These are phyloP conservation scores for Clupea harengus DNA, from an alignment of 2,113 vertebrate genomes.

Conservation along the genomic window DNA sequence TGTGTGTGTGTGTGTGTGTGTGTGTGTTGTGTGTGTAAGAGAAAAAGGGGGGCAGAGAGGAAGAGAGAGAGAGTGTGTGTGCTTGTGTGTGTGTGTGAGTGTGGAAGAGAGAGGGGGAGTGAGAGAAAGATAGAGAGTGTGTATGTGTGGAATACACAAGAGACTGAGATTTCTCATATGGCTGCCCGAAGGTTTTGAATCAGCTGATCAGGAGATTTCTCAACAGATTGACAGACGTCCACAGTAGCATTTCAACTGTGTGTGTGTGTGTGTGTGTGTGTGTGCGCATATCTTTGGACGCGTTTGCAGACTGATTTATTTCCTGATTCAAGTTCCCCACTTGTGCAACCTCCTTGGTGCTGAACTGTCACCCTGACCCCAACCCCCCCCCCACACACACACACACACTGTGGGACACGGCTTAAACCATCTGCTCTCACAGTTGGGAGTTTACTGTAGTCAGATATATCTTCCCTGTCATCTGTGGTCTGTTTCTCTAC, in stretches of 20 bases:
- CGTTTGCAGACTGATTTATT: background rate
- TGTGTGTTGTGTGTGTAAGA: background rate
- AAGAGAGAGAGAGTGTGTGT: background rate
- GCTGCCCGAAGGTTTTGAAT: background rate
- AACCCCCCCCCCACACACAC: background rate
- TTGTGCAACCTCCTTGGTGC: background rate
- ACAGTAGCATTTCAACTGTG: background rate
- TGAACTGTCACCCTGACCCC: background rate
- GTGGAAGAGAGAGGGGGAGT: background rate
- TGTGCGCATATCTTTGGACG: background rate
- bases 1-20: slow-evolving; percentile 3
- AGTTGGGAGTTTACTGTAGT: slow-evolving; percentile 32
- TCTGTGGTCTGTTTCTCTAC: background rate
- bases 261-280: slow-evolving; percentile 2
- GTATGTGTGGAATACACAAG: background rate
- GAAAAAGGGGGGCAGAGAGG: background rate
- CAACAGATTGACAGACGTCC: background rate
- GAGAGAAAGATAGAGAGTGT: background rate
- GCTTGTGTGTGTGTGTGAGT: background rate
- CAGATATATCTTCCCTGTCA: background rate
- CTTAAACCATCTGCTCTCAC: slow-evolving; percentile 49
- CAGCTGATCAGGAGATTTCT: background rate
- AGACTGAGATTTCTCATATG: background rate
- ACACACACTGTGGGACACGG: background rate
- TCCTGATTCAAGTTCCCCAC: background rate